These are phyloP conservation scores for Accipiter virgatus DNA, from an alignment of 2,113 vertebrate species.

Conservation along the genomic window DNA sequence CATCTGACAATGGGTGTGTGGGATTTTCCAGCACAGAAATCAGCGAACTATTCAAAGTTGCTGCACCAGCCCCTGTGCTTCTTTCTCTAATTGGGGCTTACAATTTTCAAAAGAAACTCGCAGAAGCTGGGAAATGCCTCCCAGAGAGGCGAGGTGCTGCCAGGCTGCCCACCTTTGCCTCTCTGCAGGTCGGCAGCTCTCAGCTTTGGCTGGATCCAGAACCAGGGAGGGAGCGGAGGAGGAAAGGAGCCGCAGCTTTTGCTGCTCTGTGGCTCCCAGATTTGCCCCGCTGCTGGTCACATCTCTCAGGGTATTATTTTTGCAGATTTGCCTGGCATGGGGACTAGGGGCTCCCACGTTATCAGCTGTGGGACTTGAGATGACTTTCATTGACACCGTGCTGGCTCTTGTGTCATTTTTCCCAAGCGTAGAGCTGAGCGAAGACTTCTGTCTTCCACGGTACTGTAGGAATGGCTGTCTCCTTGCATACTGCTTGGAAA, in stretches of 20 bases:
- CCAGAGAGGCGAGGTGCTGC: neutral
- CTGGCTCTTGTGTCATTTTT: neutral
- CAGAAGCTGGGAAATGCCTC: neutral
- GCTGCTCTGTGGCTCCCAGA: neutral
- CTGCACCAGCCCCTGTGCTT: neutral
- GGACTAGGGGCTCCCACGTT: neutral
- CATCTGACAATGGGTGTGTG: neutral
- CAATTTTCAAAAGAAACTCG: neutral
- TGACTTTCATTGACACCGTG: rapidly evolving
- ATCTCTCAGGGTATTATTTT: neutral
- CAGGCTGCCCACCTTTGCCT: neutral
- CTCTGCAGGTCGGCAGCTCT: neutral
- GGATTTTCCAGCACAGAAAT: neutral
- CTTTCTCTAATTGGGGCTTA: neutral
- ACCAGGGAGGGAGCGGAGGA: neutral
- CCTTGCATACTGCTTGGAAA: neutral
- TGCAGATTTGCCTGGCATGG: neutral
- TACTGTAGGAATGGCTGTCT: neutral
- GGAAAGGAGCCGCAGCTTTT: neutral
- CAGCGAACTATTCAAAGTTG: neutral
- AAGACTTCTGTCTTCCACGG: neutral
- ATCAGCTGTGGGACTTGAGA: neutral
- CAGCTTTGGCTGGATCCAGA: rapidly evolving
- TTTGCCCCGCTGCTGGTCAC: rapidly evolving
- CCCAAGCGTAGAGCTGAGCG: neutral